Evolutionary conservation across 2,113 vertebrate genomes (phyloP), one percentile per base, ranked within the genome.

Genomic region (Urocitellus parryii): DNA sequence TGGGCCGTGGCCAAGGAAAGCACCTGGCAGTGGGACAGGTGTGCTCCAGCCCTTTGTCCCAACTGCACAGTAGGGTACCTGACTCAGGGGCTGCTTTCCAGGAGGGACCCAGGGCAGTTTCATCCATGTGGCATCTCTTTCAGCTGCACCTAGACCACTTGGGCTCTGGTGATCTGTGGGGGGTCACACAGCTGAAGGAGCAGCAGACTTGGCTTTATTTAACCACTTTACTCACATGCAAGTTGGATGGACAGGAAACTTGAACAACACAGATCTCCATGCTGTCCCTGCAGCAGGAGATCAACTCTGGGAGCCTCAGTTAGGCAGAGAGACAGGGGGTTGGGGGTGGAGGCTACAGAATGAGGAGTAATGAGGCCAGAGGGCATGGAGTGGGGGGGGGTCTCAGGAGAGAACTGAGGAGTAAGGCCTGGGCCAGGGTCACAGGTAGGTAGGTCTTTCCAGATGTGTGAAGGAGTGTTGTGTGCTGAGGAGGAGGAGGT

Each of bases 211-310:
- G 0, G 24, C n/a, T 86, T 91, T 20, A 25, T 86, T 94, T 79
- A 11, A 72, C 72, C 32, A 34, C 48, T 96, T 77, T 51, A 37
- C 63, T 93, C 58, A 51, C 91, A 61, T 95, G 96, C 89, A 61
- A 80, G 39, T 10, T 5, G 12, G 63, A 1, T 5, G 18, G 29
- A 48, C 48, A 11, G 39, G 39, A 80, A 48, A 25, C 0, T 2
- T 3, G 56, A 37, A 25, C 9, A 14, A 22, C 3, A 1, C 1
- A 0, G 3, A 3, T 8, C 42, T 42, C 42, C 42, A 42, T 42
- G 42, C 42, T 5, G 34, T 34, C 58, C 1, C 45, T 4, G 27
- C 5, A 10, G 27, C 34, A 45, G 94, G 81, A 89, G 45, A 37
- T n/a, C 1, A 1, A 5, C 2, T 8, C 51, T 4, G 8, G 56